A percentile compares a stretch with the other conserved stretches of the same genome.
These are phyloP conservation scores for Serilophus lunatus DNA, from an alignment of 2,113 vertebrate genomes.

Conservation along the genomic window DNA sequence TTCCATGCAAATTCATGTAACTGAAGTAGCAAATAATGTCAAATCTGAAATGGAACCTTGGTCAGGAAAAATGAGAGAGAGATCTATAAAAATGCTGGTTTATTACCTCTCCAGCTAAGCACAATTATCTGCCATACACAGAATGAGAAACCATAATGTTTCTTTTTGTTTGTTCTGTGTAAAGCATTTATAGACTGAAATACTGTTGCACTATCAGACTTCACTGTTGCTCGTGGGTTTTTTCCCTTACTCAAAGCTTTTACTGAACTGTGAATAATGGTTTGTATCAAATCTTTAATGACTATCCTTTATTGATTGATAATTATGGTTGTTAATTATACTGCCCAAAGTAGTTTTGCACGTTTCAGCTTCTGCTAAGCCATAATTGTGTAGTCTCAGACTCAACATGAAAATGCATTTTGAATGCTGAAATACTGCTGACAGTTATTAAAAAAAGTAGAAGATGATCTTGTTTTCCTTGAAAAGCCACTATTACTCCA, in stretches of 20 bases:
- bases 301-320: neutral
- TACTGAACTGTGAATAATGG: neutral
- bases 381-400: neutral
- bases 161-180: neutral
- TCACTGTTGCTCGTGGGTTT: neutral
- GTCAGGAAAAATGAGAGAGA: neutral
- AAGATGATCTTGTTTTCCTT: neutral
- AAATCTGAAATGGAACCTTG: neutral
- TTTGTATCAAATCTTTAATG: neutral
- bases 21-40: neutral
- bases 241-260: neutral
- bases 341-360: neutral
- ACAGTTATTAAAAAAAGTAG: neutral
- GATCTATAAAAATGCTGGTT: neutral
- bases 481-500: neutral
- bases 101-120: neutral
- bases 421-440: slow-evolving; percentile 1
- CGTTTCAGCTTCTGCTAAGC: neutral
- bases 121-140: neutral
- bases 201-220: neutral
- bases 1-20: neutral
- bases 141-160: neutral
- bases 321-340: neutral
- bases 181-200: neutral
- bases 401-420: neutral